A percentile compares a stretch with the other conserved stretches of the same genome.
Conservation (phyloP, 2,113 vertebrate genomes). For the Anolis carolinensis region DNA sequence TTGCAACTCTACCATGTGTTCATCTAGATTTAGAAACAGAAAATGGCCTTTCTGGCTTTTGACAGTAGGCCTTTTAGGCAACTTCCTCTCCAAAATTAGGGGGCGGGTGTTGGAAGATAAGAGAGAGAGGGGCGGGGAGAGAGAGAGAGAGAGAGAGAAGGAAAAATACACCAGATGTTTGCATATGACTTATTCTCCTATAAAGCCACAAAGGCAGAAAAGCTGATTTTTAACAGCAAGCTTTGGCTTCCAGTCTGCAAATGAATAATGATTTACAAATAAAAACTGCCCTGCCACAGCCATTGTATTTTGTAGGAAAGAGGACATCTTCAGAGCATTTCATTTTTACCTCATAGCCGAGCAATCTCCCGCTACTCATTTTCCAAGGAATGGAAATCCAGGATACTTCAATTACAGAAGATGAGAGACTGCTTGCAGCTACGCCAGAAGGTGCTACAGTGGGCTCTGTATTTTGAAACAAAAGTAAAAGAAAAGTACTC, state of each 20-base stretch:
- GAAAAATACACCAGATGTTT: not conserved
- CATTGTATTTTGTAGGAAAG: not conserved
- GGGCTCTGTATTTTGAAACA: slow-evolving; percentile 79
- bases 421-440: slow-evolving; percentile 84
- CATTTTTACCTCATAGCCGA: slow-evolving; percentile 90
- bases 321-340: not conserved
- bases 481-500: slow-evolving; percentile 13
- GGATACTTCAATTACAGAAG: slow-evolving; percentile 87
- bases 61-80: not conserved
- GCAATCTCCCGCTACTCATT: slow-evolving; percentile 83
- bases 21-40: slow-evolving; percentile 14
- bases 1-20: slow-evolving; percentile 21
- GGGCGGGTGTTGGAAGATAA: not conserved
- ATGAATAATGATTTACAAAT: slow-evolving; percentile 1
- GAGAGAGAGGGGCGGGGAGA: too few relatives aligned
- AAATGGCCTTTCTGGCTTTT: not conserved
- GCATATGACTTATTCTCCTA: not conserved
- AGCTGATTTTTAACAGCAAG: slow-evolving; percentile 1
- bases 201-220: not conserved
- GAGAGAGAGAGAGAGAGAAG: not conserved
- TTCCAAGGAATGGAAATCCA: slow-evolving; percentile 84
- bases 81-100: not conserved
- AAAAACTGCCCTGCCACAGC: not conserved
- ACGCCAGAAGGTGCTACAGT: slow-evolving; percentile 80
- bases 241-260: not conserved